phyloP scores from a whole-genome alignment of 2,797 vertebrate genomes.

The Gambusia yucatana region DNA sequence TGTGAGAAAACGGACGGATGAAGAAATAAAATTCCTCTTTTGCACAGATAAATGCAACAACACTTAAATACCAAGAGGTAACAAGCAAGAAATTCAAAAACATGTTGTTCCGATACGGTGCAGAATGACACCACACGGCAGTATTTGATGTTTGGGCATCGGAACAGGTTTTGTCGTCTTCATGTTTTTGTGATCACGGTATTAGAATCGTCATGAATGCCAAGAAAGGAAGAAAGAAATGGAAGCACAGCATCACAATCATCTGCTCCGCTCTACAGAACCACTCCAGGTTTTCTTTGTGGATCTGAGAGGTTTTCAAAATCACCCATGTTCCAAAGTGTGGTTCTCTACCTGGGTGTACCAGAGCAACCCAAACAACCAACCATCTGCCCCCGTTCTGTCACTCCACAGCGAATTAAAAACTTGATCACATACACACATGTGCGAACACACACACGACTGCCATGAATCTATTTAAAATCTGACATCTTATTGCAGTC shows the following conservation, averaged over 20 bases:
- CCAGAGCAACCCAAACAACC: neutral
- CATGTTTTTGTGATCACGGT: neutral
- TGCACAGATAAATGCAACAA: too few species aligned
- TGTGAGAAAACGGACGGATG: too few species aligned
- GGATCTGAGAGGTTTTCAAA: neutral
- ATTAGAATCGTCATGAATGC: neutral
- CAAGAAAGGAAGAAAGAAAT: neutral
- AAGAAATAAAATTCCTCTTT: too few species aligned
- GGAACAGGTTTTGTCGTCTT: neutral
- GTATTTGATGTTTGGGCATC: neutral
- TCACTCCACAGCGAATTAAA: neutral
- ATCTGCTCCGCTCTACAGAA: neutral
- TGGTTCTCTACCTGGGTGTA: neutral
- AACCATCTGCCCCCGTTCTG: neutral
- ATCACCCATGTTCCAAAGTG: neutral
- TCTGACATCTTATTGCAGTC: neutral
- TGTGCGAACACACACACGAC: neutral
- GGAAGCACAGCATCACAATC: neutral
- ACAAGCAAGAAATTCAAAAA: too few species aligned
- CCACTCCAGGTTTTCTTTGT: neutral
- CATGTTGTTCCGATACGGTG: neutral
- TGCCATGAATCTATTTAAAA: neutral
- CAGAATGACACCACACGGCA: neutral
- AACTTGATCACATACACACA: neutral
- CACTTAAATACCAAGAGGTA: too few species aligned